Evolutionary conservation across 2,888 invertebrate genomes (phyloP), one percentile per base, ranked within the genome.

Genomic region (Lepidochitona cinerea): DNA sequence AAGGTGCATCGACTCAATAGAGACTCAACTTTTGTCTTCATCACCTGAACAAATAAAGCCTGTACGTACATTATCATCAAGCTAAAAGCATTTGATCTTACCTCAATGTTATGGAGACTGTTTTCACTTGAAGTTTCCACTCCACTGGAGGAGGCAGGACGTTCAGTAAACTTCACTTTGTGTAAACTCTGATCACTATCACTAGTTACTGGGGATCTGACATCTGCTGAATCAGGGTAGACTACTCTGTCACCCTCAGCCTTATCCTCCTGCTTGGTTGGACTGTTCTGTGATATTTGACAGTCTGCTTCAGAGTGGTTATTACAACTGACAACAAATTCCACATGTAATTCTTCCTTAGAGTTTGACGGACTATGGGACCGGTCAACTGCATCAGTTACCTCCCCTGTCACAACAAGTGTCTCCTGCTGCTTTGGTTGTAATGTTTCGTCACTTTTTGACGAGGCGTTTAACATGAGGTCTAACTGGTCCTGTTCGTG

Each of bases 101-200:
- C 81, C 72, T 80, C 81, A 64, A 81, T 54, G n/a, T 72, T 78
- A 59, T 78, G 77, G 71, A 81, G 80, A 70, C 84, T 84, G 65
- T 79, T 78, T 66, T 85, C 85, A 74, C 83, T 85, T 9, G 84
- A 83, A 7, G 79, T 78, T 70, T 83, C 84, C 37, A 81, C 80
- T 9, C 82, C 81, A 59, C 83, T 81, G 5, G 83, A 82, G 6
- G 83, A 83, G 2, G 66, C 37, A 26, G 76, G 73, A 64, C 81
- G 67, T 1, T 74, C 70, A 49, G 67, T 66, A 4, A 70, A 49
- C 64, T 68, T 64, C 35, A 69, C 9, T 68, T 68, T 32, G 41
- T 68, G 52, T 1, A 72, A 54, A 68, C 69, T 75, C 33, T 75
- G 66, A 36, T 85, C 86, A 36, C 76, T 80, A 72, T 87, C 85